Percentiles rank a stretch among this genome's conserved stretches.
phyloP scores from a whole-genome alignment of 2,888 invertebrate genomes.

The Cremastinae sp. region DNA sequence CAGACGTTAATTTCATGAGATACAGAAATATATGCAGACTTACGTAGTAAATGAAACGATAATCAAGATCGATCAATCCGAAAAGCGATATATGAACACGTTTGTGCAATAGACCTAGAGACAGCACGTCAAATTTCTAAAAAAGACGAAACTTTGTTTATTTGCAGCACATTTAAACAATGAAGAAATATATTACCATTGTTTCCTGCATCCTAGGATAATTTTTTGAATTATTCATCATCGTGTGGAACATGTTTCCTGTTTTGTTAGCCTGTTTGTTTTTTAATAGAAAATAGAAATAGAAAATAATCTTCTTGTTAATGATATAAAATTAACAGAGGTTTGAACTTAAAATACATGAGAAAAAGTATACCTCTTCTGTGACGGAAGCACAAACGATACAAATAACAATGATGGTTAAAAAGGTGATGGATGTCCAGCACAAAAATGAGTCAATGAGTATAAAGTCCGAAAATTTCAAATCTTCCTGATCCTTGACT shows the following conservation, averaged over 20 bases:
- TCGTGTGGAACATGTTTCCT: constrained; percentile 17
- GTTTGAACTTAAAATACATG: too few relatives aligned
- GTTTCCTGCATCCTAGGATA: not conserved
- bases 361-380: constrained; percentile 3
- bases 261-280: constrained; percentile 32
- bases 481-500: not conserved
- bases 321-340: too few relatives aligned
- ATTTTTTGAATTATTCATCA: constrained; percentile 12
- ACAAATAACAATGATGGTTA: not conserved
- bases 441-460: not conserved
- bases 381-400: constrained; percentile 16
- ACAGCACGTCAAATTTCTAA: constrained; percentile 47
- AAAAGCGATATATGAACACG: constrained; percentile 46
- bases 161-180: too few relatives aligned
- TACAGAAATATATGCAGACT: not conserved
- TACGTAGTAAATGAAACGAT: constrained; percentile 40
- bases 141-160: not conserved
- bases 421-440: not conserved
- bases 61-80: constrained; percentile 47
- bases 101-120: constrained; percentile 50
- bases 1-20: not conserved
- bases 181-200: not conserved
- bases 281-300: not conserved
- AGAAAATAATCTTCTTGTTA: too few relatives aligned
- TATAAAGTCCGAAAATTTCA: not conserved